Percentiles rank a stretch among this genome's conserved stretches.
These are phyloP conservation scores for Chiroxiphia lanceolata DNA, from an alignment of 2,797 vertebrate species.

Conservation along the genomic window DNA sequence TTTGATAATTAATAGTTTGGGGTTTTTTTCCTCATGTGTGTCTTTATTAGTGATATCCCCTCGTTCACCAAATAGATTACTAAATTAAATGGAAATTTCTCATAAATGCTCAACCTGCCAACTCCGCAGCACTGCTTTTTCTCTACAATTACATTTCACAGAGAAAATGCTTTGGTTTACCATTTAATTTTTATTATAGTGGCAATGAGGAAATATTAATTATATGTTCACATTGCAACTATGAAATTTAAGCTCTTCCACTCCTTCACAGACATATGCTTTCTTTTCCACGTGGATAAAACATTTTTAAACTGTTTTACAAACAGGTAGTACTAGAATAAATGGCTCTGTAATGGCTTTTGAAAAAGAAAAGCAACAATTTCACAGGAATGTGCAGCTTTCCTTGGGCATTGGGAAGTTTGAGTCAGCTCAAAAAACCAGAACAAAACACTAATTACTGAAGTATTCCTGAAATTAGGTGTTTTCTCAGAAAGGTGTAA, in stretches of 20 bases:
- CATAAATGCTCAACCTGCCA: neutral
- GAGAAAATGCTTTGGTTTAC: neutral
- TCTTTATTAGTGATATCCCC: neutral
- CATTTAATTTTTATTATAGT: neutral
- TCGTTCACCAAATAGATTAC: neutral
- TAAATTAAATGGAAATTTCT: neutral
- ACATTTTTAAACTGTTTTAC: neutral
- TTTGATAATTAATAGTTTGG: neutral
- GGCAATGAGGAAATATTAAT: neutral
- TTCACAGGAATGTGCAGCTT: neutral
- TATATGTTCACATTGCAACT: neutral
- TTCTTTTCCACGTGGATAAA: neutral
- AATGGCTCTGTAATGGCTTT: neutral
- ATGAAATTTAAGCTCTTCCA: neutral
- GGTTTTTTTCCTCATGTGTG: neutral
- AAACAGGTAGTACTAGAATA: neutral
- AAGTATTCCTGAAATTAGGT: neutral
- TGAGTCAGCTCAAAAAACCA: neutral
- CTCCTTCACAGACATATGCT: neutral
- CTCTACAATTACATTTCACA: neutral
- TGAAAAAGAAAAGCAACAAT: neutral
- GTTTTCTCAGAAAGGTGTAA: neutral
- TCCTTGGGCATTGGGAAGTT: neutral
- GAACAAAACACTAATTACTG: neutral
- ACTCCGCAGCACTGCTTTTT: neutral